Percentiles rank a stretch among this genome's conserved stretches.
These are phyloP conservation scores for Panthera uncia DNA, from an alignment of 2,113 vertebrate genomes.

Conservation along the genomic window DNA sequence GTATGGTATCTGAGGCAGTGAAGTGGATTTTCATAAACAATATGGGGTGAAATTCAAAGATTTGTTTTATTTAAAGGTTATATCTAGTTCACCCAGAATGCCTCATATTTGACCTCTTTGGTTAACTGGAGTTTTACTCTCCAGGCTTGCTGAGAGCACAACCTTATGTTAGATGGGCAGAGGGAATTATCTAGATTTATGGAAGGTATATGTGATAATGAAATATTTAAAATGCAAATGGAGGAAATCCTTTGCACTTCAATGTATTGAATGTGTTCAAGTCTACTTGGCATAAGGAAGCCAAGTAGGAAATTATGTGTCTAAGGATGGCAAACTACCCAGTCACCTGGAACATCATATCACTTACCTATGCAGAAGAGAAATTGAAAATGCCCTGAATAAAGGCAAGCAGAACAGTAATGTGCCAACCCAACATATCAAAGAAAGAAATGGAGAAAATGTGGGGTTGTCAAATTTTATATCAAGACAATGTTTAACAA, in stretches of 20 bases:
- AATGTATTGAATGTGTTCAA: slow-evolving; percentile 77
- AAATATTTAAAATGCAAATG: slow-evolving; percentile 82
- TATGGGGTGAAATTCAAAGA: background rate
- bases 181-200: slow-evolving; percentile 69
- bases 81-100: background rate
- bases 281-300: slow-evolving; percentile 78
- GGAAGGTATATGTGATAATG: slow-evolving; percentile 64
- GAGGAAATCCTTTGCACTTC: slow-evolving; percentile 76
- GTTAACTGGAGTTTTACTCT: background rate
- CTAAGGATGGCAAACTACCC: slow-evolving; percentile 75
- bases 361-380: slow-evolving; percentile 68
- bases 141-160: background rate
- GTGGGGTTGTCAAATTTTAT: slow-evolving; percentile 49
- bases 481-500: slow-evolving; percentile 52
- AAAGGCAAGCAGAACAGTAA: slow-evolving; percentile 63
- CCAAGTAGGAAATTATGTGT: slow-evolving; percentile 79
- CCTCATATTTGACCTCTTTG: slow-evolving; percentile 39
- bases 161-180: slow-evolving; percentile 60
- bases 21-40: slow-evolving; percentile 34
- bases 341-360: slow-evolving; percentile 73
- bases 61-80: slow-evolving; percentile 35
- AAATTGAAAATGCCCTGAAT: slow-evolving; percentile 63
- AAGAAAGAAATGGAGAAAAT: slow-evolving; percentile 58
- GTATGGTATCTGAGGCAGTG: background rate
- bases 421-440: slow-evolving; percentile 55